phyloP scores from a whole-genome alignment of 2,888 invertebrate species.

The Lypha dubia region DNA sequence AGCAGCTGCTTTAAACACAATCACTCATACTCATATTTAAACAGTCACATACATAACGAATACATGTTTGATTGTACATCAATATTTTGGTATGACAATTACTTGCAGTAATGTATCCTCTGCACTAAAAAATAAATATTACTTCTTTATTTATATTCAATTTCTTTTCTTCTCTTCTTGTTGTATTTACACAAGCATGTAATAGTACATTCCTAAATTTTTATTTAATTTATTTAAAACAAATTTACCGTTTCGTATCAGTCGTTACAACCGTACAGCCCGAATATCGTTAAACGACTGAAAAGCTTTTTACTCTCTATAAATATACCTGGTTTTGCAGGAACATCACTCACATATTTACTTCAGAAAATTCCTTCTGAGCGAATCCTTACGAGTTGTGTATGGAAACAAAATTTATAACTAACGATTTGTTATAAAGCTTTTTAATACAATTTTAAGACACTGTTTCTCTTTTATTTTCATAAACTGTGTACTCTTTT shows the following conservation, averaged over 20 bases:
- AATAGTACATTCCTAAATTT: background rate
- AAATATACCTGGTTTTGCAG: constrained; percentile 63
- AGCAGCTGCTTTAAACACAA: background rate
- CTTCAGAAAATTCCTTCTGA: background rate
- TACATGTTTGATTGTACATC: too few relatives aligned
- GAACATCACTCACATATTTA: background rate
- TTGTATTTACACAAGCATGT: background rate
- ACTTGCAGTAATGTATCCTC: background rate
- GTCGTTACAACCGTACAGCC: constrained; percentile 61
- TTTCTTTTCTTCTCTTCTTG: background rate
- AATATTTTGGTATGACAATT: background rate
- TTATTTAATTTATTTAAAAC: background rate
- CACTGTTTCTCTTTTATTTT: background rate
- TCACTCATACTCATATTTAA: background rate
- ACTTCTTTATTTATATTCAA: too few relatives aligned
- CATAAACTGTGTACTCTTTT: background rate
- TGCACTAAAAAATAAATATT: too few relatives aligned
- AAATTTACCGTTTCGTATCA: constrained; percentile 45
- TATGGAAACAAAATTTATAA: background rate
- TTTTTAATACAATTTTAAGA: background rate
- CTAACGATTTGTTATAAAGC: constrained; percentile 23
- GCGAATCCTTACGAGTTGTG: constrained; percentile 44
- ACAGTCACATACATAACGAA: background rate
- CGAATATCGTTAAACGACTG: constrained; percentile 72
- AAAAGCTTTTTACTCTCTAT: constrained; percentile 70